A percentile compares a stretch with the other conserved stretches of the same genome.
phyloP scores from a whole-genome alignment of 1,140 invertebrate genomes.

The Anagrus nilaparvatae region DNA sequence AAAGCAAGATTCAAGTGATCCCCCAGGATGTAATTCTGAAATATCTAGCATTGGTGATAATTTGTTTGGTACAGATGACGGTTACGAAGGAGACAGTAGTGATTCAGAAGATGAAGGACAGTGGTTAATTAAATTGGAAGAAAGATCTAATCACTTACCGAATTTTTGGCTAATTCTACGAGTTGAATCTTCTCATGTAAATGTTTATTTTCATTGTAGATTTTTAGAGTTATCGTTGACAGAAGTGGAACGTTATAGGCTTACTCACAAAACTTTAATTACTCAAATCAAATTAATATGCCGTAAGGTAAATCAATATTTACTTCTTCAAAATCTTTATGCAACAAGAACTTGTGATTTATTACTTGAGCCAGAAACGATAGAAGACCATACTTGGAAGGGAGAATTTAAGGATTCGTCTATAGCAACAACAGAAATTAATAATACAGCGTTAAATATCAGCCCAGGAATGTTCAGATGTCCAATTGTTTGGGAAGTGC shows the following conservation, averaged over 20 bases:
- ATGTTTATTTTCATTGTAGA: constrained; percentile 62
- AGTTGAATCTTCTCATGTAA: constrained; percentile 49
- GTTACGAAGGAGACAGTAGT: constrained; percentile 51
- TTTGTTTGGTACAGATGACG: constrained; percentile 41
- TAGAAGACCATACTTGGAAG: constrained; percentile 43
- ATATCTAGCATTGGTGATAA: constrained; percentile 41
- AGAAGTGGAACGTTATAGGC: constrained; percentile 43
- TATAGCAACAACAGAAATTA: too few species aligned
- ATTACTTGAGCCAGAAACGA: constrained; percentile 58
- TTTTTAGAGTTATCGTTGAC: constrained; percentile 46
- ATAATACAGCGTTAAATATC: constrained; percentile 17
- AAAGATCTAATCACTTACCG: constrained; percentile 46
- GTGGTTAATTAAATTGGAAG: constrained; percentile 48
- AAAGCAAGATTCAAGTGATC: constrained; percentile 34
- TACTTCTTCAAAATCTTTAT: constrained; percentile 60
- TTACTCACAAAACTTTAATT: constrained; percentile 45
- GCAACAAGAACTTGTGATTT: constrained; percentile 60
- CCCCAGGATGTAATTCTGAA: constrained; percentile 36
- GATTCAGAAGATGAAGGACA: constrained; percentile 49
- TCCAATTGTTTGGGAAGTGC: constrained; percentile 60
- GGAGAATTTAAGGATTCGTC: too few species aligned
- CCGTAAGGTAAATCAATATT: constrained; percentile 61
- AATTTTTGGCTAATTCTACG: constrained; percentile 70
- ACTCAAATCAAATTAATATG: constrained; percentile 51
- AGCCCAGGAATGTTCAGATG: constrained; percentile 62